Base-by-base conservation (phyloP, 2,113 vertebrate species). In the Pygoscelis antarcticus region DNA sequence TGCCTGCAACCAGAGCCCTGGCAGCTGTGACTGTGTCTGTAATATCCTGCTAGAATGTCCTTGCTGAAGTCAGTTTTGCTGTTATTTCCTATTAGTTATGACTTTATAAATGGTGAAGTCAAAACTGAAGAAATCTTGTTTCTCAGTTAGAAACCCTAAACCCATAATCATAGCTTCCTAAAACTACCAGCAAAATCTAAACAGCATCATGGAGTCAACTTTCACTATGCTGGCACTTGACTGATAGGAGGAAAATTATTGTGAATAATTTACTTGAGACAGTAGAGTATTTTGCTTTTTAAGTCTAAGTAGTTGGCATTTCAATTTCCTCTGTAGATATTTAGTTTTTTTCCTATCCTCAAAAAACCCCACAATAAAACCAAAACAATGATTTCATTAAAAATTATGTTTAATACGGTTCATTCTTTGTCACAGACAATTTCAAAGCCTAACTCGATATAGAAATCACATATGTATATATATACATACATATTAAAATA, bases 41-140 rank as follows among this genome's bases (percentile, higher is more conserved):
- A 86, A 92, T 38, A 93, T 13, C 64, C 51, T 77, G 34, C 44
- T n/a, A 23, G 7, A 72, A 29, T 29, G 54, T 66, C 94, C 86
- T 92, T 94, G 72, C 16, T 81, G 69, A 80, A 90, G 76, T 95
- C 68, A 78, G 27, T 87, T 89, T 89, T 83, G 51, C 64, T 89
- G 22, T 64, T 92, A 46, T 32, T 84, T 74, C 46, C 60, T 71
- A 51, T 78, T 51, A 87, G 46, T 81, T 81, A 74, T 22, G 57
- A 82, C 52, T 83, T 89, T 61, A 91, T 40, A 90, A 93, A 76
- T 2, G 7, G 23, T 12, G 4, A 89, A 90, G 57, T 72, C 58
- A 92, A 76, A 93, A 87, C 30, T 75, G 26, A 89, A 83, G 32
- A 72, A 68, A 71, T n/a, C 15, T 68, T 52, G 55, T 54, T 38